Conservation (phyloP, 2,797 vertebrate species). For the Macroramphosus scolopax region DNA sequence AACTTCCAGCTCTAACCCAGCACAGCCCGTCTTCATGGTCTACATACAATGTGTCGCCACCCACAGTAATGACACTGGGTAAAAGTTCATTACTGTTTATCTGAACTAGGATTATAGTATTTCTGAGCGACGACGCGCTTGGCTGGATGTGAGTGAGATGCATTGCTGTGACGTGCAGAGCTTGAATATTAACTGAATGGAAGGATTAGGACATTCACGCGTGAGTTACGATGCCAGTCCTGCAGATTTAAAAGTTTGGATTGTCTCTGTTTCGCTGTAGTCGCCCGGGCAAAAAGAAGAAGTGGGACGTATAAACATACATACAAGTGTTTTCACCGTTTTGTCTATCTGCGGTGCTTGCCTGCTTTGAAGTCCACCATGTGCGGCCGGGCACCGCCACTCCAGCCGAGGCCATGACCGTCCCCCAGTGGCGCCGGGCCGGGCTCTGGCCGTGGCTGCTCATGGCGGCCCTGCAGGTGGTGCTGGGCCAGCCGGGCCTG, state of each 20-base stretch:
- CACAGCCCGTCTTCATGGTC: slow-evolving; percentile 41
- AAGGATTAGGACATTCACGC: slow-evolving; percentile 45
- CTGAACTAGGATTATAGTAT: no score
- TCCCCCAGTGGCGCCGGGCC: slow-evolving; percentile 89
- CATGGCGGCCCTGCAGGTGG: slow-evolving; percentile 90
- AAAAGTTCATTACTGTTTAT: no score
- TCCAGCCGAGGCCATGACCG: slow-evolving; percentile 94
- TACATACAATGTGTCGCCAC: no score
- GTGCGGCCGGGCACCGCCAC: slow-evolving; percentile 87
- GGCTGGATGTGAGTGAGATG: slow-evolving; percentile 15
- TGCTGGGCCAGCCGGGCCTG: slow-evolving; percentile 83
- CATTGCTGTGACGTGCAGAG: slow-evolving; percentile 9
- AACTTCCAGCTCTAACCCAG: slow-evolving; percentile 27
- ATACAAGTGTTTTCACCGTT: not conserved
- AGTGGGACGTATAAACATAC: slow-evolving; percentile 8
- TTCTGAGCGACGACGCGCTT: not conserved
- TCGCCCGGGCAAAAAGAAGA: slow-evolving; percentile 16
- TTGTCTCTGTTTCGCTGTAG: slow-evolving; percentile 33
- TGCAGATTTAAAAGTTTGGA: slow-evolving; percentile 45
- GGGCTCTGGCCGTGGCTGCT: slow-evolving; percentile 89
- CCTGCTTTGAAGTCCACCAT: slow-evolving; percentile 85
- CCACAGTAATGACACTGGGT: slow-evolving; percentile 58
- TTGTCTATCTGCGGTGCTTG: slow-evolving; percentile 51
- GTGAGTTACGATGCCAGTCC: slow-evolving; percentile 37
- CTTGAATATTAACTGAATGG: slow-evolving; percentile 46